Evolutionary conservation across 2,888 invertebrate species (phyloP), one percentile per base, ranked within the genome.

Genomic region (Galerucella calmariensis): DNA sequence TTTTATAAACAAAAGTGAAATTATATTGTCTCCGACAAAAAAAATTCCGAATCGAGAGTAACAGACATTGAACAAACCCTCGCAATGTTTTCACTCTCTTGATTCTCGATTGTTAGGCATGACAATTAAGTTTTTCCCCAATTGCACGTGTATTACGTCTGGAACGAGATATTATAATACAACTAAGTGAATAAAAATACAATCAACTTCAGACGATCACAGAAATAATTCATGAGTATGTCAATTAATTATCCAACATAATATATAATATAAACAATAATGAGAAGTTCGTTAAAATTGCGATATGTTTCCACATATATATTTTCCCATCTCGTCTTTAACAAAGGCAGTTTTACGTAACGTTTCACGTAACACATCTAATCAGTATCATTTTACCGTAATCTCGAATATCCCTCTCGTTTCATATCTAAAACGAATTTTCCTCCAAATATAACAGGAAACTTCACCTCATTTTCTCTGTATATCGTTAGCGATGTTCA

Each of bases 331-430:
- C 48, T 48, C 48, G n/a, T 53, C 5, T 53, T 5, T 16, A 53
- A 53, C 53, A 53, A 53, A n/a, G 14, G 53, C 12, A 48, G 48
- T 48, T 48, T 48, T 14, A 48, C 14, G 48, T 53, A 53, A 53
- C 53, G n/a, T n/a, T 53, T n/a, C 14, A 53, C 53, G n/a, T 53
- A 53, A 53, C n/a, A 48, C 14, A 53, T 53, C 51, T 51, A 51
- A 51, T 51, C 6, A 51, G 51, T 51, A 2, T 53, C 53, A 53
- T 14, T n/a, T 53, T 53, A 53, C 53, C 2, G 16, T n/a, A 53
- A 53, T 16, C 16, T 53, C 53, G 8, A 53, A 53, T 53, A n/a
- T 53, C 53, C 8, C n/a, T 48, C n/a, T 16, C n/a, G 14, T 53
- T 53, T 53, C n/a, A n/a, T 53, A 53, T 5, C 16, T 53, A n/a